These are phyloP conservation scores for Eristalis intricaria DNA, from an alignment of 2,888 invertebrate species.

Conservation along the genomic window DNA sequence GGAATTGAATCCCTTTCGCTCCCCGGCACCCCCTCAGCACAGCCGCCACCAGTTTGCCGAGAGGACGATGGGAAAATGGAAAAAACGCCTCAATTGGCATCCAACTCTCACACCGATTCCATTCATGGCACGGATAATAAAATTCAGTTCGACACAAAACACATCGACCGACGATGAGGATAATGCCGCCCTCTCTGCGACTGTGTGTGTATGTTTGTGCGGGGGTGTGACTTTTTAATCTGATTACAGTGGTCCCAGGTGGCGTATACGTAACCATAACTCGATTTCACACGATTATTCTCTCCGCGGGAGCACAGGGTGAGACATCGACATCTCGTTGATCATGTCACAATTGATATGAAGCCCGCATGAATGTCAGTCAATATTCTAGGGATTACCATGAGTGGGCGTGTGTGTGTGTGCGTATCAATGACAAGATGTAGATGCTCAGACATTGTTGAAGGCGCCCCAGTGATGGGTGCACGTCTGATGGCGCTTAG, in stretches of 20 bases:
- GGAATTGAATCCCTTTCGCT: constrained; percentile 40
- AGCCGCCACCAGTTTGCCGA: not conserved
- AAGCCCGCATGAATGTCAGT: constrained; percentile 39
- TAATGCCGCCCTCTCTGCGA: constrained; percentile 2
- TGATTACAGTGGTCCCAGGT: constrained; percentile 58
- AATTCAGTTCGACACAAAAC: constrained; percentile 65
- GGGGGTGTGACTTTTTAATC: constrained; percentile 52
- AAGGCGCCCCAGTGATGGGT: not conserved
- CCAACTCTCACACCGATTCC: constrained; percentile 29
- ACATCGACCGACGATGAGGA: not conserved
- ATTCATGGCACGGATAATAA: constrained; percentile 51
- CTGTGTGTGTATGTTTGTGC: not conserved
- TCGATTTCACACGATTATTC: constrained; percentile 59
- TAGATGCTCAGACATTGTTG: constrained; percentile 22
- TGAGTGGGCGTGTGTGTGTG: not conserved
- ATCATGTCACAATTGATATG: constrained; percentile 60
- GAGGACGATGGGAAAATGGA: constrained; percentile 2
- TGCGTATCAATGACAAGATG: constrained; percentile 10
- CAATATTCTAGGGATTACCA: constrained; percentile 49
- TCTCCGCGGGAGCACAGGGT: constrained; percentile 17
- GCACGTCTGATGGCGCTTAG: not conserved
- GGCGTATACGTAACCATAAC: constrained; percentile 54
- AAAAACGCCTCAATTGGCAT: constrained; percentile 32
- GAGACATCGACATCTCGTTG: constrained; percentile 55
- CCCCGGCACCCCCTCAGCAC: not conserved